Conservation (phyloP, 2,113 vertebrate species). For the Aphyosemion australe region DNA sequence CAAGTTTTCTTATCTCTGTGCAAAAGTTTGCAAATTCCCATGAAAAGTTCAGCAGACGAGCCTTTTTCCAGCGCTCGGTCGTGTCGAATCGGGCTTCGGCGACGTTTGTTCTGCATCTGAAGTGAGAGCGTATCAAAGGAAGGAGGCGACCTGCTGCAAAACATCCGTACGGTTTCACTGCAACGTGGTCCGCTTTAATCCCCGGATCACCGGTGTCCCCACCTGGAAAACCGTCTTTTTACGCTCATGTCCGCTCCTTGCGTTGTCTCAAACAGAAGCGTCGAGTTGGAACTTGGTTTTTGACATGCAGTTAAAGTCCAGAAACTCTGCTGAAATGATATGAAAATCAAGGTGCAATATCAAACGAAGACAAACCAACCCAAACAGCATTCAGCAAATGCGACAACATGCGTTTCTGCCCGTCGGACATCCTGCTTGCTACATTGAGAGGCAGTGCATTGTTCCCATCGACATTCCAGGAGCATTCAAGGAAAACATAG, state of each 20-base stretch:
- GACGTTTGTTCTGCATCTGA: constrained; percentile 52
- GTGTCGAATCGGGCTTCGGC: constrained; percentile 32
- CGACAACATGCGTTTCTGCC: constrained; percentile 29
- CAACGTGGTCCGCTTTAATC: not conserved
- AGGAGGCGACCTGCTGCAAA: not conserved
- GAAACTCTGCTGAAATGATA: constrained; percentile 11
- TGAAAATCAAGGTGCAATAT: constrained; percentile 36
- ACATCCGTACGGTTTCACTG: not conserved
- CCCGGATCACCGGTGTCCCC: too few relatives aligned
- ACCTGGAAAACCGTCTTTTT: too few relatives aligned
- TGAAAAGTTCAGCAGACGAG: constrained; percentile 55
- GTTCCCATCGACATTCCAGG: constrained; percentile 16
- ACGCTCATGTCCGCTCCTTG: too few relatives aligned
- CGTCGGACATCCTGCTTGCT: constrained; percentile 44
- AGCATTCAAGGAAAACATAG: constrained; percentile 39
- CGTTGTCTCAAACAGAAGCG: too few relatives aligned
- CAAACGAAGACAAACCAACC: constrained; percentile 10
- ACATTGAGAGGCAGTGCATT: constrained; percentile 56
- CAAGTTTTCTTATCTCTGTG: constrained; percentile 75
- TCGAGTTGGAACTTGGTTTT: not conserved
- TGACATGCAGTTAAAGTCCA: not conserved
- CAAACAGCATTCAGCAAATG: constrained; percentile 9
- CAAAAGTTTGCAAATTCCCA: constrained; percentile 78
- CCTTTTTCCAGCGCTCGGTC: constrained; percentile 15
- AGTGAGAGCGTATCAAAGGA: constrained; percentile 30